These are phyloP conservation scores for Enteromius fasciolatus DNA, from an alignment of 2,797 vertebrate genomes.

Conservation along the genomic window DNA sequence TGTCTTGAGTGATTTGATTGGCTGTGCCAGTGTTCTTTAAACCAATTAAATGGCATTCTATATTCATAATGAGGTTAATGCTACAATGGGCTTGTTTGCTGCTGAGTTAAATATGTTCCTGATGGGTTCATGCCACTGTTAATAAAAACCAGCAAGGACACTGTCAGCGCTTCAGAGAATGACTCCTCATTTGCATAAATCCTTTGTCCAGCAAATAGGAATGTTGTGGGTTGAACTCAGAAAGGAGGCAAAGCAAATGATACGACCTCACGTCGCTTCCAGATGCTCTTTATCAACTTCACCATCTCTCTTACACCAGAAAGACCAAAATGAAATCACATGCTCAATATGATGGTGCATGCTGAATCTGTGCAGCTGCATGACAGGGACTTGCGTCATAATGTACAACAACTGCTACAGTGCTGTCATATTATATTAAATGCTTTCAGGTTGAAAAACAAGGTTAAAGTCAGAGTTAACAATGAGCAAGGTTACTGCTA, in stretches of 20 bases:
- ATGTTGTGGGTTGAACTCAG: background rate
- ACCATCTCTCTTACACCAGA: background rate
- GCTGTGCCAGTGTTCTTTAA: background rate
- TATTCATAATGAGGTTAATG: background rate
- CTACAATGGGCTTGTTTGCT: background rate
- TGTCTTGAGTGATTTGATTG: background rate
- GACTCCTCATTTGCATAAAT: constrained; percentile 1
- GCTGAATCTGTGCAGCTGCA: background rate
- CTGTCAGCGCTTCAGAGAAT: background rate
- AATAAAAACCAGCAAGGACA: constrained; percentile 2
- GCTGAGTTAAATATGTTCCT: background rate
- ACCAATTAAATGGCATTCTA: background rate
- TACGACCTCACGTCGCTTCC: background rate
- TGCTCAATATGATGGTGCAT: background rate
- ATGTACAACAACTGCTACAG: background rate
- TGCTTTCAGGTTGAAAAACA: background rate
- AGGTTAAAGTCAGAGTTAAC: background rate
- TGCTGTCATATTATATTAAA: background rate
- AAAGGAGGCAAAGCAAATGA: background rate
- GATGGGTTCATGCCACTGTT: background rate
- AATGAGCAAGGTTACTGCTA: background rate
- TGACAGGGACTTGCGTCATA: too few relatives aligned
- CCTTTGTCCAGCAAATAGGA: background rate
- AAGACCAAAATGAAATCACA: background rate
- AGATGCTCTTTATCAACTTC: background rate